phyloP scores from a whole-genome alignment of 2,888 invertebrate species.

The Epistrophe grossulariae region DNA sequence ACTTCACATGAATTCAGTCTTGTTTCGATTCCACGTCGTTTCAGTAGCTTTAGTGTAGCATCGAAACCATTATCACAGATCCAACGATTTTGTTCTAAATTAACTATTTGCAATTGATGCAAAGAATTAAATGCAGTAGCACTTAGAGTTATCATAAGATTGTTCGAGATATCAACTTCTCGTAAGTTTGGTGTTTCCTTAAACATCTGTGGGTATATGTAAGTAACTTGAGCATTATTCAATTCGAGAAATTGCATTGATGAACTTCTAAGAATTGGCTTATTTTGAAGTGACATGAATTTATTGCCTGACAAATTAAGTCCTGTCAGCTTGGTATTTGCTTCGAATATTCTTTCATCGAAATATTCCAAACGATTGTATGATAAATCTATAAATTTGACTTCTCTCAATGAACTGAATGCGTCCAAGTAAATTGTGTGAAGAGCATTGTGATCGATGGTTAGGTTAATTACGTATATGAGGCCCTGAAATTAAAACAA shows the following conservation, averaged over 20 bases:
- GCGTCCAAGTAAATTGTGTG: slow-evolving; percentile 87
- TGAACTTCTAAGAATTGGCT: slow-evolving; percentile 86
- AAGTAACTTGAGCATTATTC: slow-evolving; percentile 86
- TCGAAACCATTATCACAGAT: slow-evolving; percentile 84
- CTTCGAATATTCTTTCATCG: slow-evolving; percentile 85
- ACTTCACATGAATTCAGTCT: slow-evolving; percentile 78
- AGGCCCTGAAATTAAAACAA: slow-evolving; percentile 77
- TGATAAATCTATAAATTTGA: slow-evolving; percentile 86
- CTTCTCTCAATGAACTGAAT: slow-evolving; percentile 85
- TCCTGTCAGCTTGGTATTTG: slow-evolving; percentile 84
- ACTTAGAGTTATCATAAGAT: slow-evolving; percentile 86
- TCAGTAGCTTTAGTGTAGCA: slow-evolving; percentile 78
- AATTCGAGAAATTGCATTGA: slow-evolving; percentile 86
- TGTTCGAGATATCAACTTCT: slow-evolving; percentile 86
- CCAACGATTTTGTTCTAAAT: slow-evolving; percentile 86
- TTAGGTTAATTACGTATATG: slow-evolving; percentile 79
- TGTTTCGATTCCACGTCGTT: slow-evolving; percentile 77
- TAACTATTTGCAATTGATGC: slow-evolving; percentile 84
- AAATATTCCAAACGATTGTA: slow-evolving; percentile 87
- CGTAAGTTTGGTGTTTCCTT: slow-evolving; percentile 85
- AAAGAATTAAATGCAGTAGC: slow-evolving; percentile 84
- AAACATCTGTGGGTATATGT: slow-evolving; percentile 85
- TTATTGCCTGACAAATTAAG: slow-evolving; percentile 87
- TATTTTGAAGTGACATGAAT: slow-evolving; percentile 85
- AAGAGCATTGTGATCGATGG: slow-evolving; percentile 86